phyloP scores from a whole-genome alignment of 2,797 vertebrate species.

The Heteromormyrus szaboi region DNA sequence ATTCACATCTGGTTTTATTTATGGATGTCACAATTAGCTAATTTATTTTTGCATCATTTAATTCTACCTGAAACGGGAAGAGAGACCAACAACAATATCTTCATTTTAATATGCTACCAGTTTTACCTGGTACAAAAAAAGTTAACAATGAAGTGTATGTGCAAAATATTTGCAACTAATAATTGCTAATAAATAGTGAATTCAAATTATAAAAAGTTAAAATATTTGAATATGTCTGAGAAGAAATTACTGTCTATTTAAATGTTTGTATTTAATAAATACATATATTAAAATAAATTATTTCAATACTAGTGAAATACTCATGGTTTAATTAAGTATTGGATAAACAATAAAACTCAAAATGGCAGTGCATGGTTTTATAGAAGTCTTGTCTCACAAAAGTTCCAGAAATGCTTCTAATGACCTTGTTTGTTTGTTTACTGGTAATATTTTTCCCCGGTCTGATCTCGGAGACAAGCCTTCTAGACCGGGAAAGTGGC shows the following conservation, averaged over 20 bases:
- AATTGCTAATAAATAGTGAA: background rate
- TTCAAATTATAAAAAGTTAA: background rate
- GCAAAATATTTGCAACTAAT: background rate
- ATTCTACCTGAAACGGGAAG: background rate
- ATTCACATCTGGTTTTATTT: background rate
- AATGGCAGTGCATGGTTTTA: background rate
- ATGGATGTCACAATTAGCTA: background rate
- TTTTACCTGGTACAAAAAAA: background rate
- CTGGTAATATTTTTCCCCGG: background rate
- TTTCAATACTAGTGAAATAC: background rate
- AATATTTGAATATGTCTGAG: background rate
- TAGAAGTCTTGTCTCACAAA: background rate
- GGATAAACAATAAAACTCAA: background rate
- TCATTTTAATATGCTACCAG: background rate
- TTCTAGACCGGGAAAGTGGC: background rate
- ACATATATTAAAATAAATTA: background rate
- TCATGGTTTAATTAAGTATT: background rate
- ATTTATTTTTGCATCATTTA: background rate
- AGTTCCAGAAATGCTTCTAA: background rate
- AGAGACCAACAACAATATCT: background rate
- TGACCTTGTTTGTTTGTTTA: constrained; percentile 11
- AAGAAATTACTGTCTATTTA: background rate
- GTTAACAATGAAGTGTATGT: background rate
- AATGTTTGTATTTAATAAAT: background rate
- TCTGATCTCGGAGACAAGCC: background rate